These are phyloP conservation scores for Lamellibrachia columna DNA, from an alignment of 2,888 invertebrate species.

Conservation along the genomic window DNA sequence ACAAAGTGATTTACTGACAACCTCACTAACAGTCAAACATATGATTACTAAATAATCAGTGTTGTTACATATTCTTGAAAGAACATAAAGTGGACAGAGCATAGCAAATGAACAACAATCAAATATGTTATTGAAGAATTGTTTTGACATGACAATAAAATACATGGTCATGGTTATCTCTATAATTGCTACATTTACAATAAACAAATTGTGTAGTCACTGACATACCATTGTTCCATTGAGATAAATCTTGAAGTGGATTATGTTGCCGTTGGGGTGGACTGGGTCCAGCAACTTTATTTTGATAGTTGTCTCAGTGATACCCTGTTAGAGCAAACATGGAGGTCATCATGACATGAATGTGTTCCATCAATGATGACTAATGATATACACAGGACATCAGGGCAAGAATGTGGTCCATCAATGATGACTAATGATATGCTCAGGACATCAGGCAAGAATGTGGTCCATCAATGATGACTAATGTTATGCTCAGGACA, in stretches of 20 bases:
- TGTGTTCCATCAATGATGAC: not conserved
- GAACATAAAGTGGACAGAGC: too few species aligned
- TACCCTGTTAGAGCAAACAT: not conserved
- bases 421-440: not conserved
- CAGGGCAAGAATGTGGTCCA: not conserved
- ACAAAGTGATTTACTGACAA: too few species aligned
- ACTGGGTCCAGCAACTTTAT: conserved; percentile 50
- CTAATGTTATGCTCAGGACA: not conserved
- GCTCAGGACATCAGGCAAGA: not conserved
- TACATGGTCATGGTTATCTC: not conserved
- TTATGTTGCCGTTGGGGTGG: conserved; percentile 57
- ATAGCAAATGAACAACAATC: too few species aligned
- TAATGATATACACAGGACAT: not conserved
- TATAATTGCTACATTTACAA: not conserved
- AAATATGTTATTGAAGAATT: not conserved
- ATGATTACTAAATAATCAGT: too few species aligned
- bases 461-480: not conserved
- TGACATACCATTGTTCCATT: conserved; percentile 55
- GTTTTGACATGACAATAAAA: not conserved
- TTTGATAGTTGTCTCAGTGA: conserved; percentile 40
- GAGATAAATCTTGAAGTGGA: conserved; percentile 54
- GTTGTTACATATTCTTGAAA: too few species aligned
- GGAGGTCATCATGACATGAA: not conserved
- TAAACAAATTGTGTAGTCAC: not conserved
- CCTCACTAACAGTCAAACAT: too few species aligned